Evolutionary conservation across 2,888 invertebrate species (phyloP), one percentile per base, ranked within the genome.

Genomic region (Cephus pygmeus): DNA sequence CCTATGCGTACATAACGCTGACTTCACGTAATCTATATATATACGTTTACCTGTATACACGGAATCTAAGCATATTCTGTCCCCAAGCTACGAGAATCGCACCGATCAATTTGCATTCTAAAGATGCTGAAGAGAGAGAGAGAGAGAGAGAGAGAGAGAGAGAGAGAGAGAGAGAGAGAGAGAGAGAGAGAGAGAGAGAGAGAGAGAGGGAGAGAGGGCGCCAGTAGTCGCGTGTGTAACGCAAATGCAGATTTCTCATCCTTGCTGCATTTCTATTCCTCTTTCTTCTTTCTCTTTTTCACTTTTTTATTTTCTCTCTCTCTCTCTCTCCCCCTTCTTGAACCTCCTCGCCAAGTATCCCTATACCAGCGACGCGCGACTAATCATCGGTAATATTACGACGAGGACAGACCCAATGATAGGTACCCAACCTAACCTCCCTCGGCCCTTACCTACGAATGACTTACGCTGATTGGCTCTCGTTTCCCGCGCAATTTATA

Each of bases 91-190:
- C 84, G 83, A 84, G 84, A 85, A 86, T 85, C 85, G 84, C 83
- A 85, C 83, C 83, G 84, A 85, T 86, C 85, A 86, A 87, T 88
- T 87, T 88, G 86, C 88, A 88, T 87, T 88, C 85, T 87, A 83
- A 87, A 87, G 85, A 85, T 85, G 79, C 81, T n/a, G 23, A 31
- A 69, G 33, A 12, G 56, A 35, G 34, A 34, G 34, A 34, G 34
- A 34, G 34, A 34, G 34, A 34, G n/a, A n/a, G n/a, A n/a, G n/a
- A n/a, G n/a, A n/a, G n/a, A n/a, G n/a, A n/a, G n/a, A n/a, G n/a
- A 3, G 3, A 33, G 33, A 33, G 33, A 34, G 33, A 34, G 34
- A 34, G 34, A 69, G 33, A n/a, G 56, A 69, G 34, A 34, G 34
- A 9, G 11, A 34, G 34, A 35, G 73, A 76, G 33, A 3, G 3